Evolutionary conservation across 2,113 vertebrate genomes (phyloP), one percentile per base, ranked within the genome.

Genomic region (Labrus mixtus): DNA sequence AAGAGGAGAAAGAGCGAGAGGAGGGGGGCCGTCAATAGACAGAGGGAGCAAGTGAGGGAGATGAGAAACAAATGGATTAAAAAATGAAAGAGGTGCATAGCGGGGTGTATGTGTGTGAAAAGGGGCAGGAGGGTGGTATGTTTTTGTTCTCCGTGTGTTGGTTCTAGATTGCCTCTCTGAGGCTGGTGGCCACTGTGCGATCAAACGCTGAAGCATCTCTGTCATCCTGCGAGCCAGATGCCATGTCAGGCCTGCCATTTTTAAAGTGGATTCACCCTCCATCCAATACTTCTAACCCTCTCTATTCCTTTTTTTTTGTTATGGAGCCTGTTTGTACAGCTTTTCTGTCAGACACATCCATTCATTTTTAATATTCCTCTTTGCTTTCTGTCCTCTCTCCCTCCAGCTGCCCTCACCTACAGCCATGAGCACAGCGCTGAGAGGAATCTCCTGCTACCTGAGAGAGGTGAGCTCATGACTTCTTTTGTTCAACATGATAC

Each of bases 401-500:
- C 64, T 81, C 65, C 80, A 97, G 96, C 90, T 97, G 82, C 93
- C 96, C 6, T 97, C 96, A 2, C 96, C 96, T 0, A 95, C 96
- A 2, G 95, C 96, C 1, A 96, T 96, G 95, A 96, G 94, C 25
- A 93, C 95, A 0, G 96, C 96, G 0, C 89, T 97, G 67, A 93
- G 96, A 89, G 96, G 96, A 61, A 97, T 97, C 83, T 97, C 96
- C 88, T 97, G 95, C 81, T 97, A 97, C 84, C 93, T 97, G 84
- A 95, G 95, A 94, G 96, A 97, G 96, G 96, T 97, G 78, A 93
- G 64, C 45, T 46, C 64, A 36, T 2, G 15, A 7, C 15, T 4
- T 45, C 43, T 45, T 12, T 43, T 1, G 9, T 46, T 16, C 11
- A 13, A 15, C 15, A 13, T 4, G 23, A 63, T 48, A 45, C 37